Evolutionary conservation across 2,888 invertebrate genomes (phyloP), one percentile per base, ranked within the genome.

Genomic region (Masnerella sp.): DNA sequence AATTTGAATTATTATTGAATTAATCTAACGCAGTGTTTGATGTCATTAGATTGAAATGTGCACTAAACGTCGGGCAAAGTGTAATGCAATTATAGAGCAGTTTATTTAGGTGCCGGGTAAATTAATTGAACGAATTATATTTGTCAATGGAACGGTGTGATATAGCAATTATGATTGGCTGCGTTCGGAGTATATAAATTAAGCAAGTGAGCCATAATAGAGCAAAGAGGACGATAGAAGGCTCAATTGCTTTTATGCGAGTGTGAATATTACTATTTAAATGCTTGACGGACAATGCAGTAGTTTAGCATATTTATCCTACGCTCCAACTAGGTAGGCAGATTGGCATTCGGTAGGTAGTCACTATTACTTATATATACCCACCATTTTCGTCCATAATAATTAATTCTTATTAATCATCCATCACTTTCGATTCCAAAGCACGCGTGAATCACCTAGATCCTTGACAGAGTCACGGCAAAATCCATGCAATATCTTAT

Each of bases 281-380:
- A 71, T 52, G 64, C 71, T 64, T 40, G 45, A 32, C 28, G 64
- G 51, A 71, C 64, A 71, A 71, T 71, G 58, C 64, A 58, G 51
- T 38, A 64, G 52, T 64, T 64, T 64, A 71, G 64, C 64, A 71
- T 71, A 71, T 71, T 64, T 64, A 71, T 58, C 64, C 71, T 70
- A 70, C 62, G 62, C 70, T 9, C 32, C 2, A 8, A 22, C 11
- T 52, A 47, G 68, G 59, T 68, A 68, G 59, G 68, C 17, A 49
- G 54, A 59, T 52, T 43, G 69, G 61, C 54, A 61, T 69, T 69
- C 12, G 52, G 68, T 69, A 69, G 52, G 68, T 12, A 59, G 68
- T 34, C 28, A 52, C 52, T 38, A 49, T 58, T 58, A 49, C 49
- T 67, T 58, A n/a, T n/a, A n/a, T n/a, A n/a, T n/a, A 42, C 17